Percentiles rank a stretch among this genome's conserved stretches.
These are phyloP conservation scores for Equus quagga DNA, from an alignment of 2,113 vertebrate genomes.

Conservation along the genomic window DNA sequence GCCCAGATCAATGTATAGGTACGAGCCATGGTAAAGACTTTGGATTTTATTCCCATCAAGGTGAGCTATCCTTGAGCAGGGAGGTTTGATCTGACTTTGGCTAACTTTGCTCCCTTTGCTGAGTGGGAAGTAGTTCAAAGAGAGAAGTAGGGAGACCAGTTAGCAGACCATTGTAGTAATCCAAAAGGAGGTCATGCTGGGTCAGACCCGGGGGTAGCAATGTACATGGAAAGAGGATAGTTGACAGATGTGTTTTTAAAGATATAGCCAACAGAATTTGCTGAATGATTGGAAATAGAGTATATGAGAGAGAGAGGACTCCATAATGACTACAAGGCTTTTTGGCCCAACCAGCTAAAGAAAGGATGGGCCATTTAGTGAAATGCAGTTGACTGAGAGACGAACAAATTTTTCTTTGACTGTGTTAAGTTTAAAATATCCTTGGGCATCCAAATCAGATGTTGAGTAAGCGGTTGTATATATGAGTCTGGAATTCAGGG, in stretches of 20 bases:
- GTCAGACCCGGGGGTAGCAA: not conserved
- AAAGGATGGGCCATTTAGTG: not conserved
- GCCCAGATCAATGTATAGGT: not conserved
- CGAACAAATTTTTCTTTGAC: constrained; percentile 24
- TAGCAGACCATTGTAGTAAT: not conserved
- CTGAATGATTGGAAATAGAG: not conserved
- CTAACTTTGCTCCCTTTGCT: constrained; percentile 45
- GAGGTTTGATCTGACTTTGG: constrained; percentile 47
- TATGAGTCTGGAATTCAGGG: not conserved
- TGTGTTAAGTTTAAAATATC: not conserved
- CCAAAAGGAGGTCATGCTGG: not conserved
- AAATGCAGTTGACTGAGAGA: not conserved
- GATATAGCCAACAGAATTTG: not conserved
- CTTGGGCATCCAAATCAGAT: not conserved
- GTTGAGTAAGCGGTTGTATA: not conserved
- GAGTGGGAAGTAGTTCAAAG: constrained; percentile 40
- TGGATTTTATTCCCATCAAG: not conserved
- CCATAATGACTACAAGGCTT: not conserved
- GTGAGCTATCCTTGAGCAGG: not conserved
- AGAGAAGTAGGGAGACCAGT: not conserved
- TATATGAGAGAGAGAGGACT: not conserved
- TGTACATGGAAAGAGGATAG: not conserved
- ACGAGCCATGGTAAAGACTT: not conserved
- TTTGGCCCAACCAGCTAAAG: not conserved
- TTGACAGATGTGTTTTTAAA: not conserved